phyloP scores from a whole-genome alignment of 2,113 vertebrate species.

The Cinclus mexicanus region DNA sequence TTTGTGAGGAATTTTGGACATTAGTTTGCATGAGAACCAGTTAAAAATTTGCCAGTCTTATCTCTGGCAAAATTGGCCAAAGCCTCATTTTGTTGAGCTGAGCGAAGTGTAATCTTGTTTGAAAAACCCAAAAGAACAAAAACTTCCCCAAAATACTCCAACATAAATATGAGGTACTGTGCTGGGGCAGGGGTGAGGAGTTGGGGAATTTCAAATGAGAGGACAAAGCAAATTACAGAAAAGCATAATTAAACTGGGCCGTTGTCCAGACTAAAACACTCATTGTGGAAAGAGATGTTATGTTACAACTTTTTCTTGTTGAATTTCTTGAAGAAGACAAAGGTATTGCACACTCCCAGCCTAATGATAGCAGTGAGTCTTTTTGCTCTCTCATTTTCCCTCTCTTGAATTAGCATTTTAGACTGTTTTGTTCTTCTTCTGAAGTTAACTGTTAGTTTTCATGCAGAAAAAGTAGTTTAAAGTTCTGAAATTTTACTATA shows the following conservation, averaged over 20 bases:
- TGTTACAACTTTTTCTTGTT: not conserved
- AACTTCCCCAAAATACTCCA: not conserved
- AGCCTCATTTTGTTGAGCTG: not conserved
- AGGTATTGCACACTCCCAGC: not conserved
- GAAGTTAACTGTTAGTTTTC: not conserved
- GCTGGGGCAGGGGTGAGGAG: not conserved
- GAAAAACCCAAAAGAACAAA: not conserved
- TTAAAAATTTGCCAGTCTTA: not conserved
- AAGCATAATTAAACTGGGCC: not conserved
- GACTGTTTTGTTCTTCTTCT: not conserved
- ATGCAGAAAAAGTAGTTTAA: not conserved
- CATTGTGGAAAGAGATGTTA: fast-evolving
- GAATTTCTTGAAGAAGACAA: not conserved
- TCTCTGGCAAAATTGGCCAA: not conserved
- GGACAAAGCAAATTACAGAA: not conserved
- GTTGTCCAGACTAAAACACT: not conserved
- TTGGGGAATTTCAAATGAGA: not conserved
- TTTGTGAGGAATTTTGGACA: fast-evolving
- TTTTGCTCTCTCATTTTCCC: not conserved
- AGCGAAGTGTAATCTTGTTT: not conserved
- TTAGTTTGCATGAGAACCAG: not conserved
- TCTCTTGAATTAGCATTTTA: not conserved
- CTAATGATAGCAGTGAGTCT: not conserved
- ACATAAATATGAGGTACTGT: not conserved
- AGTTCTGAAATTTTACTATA: not conserved